Conservation (phyloP, 2,888 invertebrate genomes). For the Apotomis capreana region DNA sequence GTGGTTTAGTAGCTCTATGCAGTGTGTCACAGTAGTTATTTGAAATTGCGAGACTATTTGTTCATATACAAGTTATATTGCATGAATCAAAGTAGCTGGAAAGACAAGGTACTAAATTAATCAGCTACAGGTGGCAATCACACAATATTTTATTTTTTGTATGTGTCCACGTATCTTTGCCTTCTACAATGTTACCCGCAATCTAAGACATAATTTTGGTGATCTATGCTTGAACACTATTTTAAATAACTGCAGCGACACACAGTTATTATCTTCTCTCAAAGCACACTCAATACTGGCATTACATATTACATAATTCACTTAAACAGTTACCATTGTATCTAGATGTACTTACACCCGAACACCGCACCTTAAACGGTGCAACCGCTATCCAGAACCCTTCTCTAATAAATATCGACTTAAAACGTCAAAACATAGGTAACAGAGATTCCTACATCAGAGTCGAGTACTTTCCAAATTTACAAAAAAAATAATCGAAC, state of each 20-base stretch:
- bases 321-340: conserved; percentile 23
- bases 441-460: conserved; percentile 54
- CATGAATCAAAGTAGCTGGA: no score
- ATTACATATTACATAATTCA: conserved; percentile 29
- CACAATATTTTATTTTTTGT: no score
- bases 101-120: no score
- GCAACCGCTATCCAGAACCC: conserved; percentile 28
- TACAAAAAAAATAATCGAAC: conserved; percentile 38
- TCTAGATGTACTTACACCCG: conserved; percentile 38
- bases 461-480: conserved; percentile 47
- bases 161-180: no score
- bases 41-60: neutral
- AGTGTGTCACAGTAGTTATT: conserved; percentile 7
- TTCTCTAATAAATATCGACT: conserved; percentile 30
- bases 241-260: conserved; percentile 19
- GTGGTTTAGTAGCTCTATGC: conserved; percentile 10
- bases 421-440: conserved; percentile 34
- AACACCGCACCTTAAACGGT: conserved; percentile 38
- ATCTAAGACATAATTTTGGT: no score
- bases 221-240: neutral
- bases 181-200: no score
- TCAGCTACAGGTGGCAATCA: no score
- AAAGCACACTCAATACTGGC: conserved; percentile 36
- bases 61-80: no score
- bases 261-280: conserved; percentile 5